Conservation (phyloP, 2,797 vertebrate species). For the Enteromius mattozi region DNA sequence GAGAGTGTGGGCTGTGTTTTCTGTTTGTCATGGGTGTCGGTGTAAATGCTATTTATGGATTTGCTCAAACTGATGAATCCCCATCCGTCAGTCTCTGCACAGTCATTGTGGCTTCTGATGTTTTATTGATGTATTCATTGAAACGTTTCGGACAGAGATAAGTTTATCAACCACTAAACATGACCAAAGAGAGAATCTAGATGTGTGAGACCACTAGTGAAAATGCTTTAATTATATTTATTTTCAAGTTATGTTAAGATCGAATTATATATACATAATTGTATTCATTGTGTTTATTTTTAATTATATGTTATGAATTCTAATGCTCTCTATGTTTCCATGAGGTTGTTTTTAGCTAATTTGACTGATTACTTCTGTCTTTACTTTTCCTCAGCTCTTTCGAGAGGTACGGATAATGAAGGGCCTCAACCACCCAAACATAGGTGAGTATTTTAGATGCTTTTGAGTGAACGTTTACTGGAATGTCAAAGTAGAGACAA, state of each 20-base stretch:
- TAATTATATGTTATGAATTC: neutral
- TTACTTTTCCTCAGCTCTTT: slow-evolving; percentile 82
- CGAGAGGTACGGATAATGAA: slow-evolving; percentile 96
- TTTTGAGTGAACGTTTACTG: neutral
- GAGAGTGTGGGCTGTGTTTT: neutral
- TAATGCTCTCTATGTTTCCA: neutral
- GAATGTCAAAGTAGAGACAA: neutral
- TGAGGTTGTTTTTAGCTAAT: neutral
- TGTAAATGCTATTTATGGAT: neutral
- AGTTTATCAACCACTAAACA: neutral
- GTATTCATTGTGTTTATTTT: neutral
- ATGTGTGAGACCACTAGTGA: neutral
- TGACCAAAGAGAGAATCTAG: neutral
- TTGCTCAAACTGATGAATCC: slow-evolving; percentile 5
- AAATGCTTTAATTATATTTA: neutral
- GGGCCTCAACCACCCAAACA: slow-evolving; percentile 93
- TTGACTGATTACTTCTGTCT: slow-evolving; percentile 22
- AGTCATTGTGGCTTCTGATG: neutral
- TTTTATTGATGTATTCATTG: neutral
- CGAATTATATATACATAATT: neutral
- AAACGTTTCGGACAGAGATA: slow-evolving; percentile 13
- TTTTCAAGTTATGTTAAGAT: neutral
- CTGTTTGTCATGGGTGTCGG: neutral
- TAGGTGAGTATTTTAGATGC: slow-evolving; percentile 79
- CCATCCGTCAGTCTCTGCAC: neutral